phyloP scores from a whole-genome alignment of 2,888 invertebrate genomes.

The Troides oblongomaculatus region DNA sequence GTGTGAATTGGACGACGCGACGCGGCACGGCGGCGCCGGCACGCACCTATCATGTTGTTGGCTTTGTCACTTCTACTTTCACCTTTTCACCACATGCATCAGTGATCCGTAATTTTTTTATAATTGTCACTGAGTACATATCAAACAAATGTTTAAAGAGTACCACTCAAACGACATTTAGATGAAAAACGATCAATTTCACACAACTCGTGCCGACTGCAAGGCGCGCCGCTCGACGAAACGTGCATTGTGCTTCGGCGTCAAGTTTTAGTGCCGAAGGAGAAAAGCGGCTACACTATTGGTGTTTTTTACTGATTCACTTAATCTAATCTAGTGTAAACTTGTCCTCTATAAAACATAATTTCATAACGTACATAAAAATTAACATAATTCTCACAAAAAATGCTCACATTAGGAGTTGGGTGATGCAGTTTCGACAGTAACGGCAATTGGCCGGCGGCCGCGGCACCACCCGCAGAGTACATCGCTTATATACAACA shows the following conservation, averaged over 20 bases:
- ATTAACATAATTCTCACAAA: conserved; percentile 78
- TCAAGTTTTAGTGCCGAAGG: conserved; percentile 73
- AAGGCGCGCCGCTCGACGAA: conserved; percentile 38
- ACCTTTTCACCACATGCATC: neutral
- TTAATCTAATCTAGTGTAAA: conserved; percentile 80
- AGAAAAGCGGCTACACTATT: conserved; percentile 80
- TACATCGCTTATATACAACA: conserved; percentile 75
- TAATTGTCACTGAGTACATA: conserved; percentile 2
- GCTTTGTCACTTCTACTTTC: conserved; percentile 14
- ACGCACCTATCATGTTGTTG: conserved; percentile 15
- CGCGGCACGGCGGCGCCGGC: conserved; percentile 41
- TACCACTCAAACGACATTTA: conserved; percentile 25
- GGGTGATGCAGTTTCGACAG: conserved; percentile 63
- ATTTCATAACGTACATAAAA: conserved; percentile 72
- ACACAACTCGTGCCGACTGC: conserved; percentile 31
- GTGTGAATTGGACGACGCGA: conserved; percentile 49
- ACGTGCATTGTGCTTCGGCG: conserved; percentile 64
- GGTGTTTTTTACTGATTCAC: conserved; percentile 79
- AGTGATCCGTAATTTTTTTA: neutral
- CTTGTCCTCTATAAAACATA: conserved; percentile 74
- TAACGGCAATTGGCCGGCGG: conserved; percentile 32
- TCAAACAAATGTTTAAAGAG: neutral
- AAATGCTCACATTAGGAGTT: conserved; percentile 77
- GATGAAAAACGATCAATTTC: conserved; percentile 29
- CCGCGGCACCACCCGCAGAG: conserved; percentile 49